Conservation (phyloP, 2,113 vertebrate species). For the Lipophrys pholis region DNA sequence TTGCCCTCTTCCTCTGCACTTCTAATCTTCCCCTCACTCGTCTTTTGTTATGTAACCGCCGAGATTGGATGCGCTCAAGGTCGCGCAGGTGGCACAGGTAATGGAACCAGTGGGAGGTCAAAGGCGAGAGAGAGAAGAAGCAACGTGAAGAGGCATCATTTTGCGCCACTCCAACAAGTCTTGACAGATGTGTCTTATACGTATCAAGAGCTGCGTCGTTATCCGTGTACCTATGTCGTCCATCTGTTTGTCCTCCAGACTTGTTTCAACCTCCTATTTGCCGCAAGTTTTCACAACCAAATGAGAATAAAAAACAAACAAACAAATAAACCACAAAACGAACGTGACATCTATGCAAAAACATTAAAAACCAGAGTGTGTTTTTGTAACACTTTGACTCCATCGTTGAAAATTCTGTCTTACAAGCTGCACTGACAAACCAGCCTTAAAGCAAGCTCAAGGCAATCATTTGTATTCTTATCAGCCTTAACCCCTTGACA, state of each 20-base stretch:
- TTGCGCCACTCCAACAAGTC: constrained; percentile 45
- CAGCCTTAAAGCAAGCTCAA: constrained; percentile 62
- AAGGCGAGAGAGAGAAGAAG: constrained; percentile 47
- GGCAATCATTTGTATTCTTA: constrained; percentile 73
- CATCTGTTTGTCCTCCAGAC: no score
- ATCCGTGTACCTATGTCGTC: neutral
- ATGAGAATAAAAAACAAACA: no score
- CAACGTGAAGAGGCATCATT: constrained; percentile 47
- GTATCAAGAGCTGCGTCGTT: constrained; percentile 21
- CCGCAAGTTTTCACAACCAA: no score
- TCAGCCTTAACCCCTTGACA: constrained; percentile 70
- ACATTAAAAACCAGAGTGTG: neutral
- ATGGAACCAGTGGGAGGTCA: constrained; percentile 69
- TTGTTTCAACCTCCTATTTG: no score
- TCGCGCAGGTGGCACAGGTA: constrained; percentile 56
- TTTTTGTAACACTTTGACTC: constrained; percentile 59
- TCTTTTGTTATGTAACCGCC: constrained; percentile 61
- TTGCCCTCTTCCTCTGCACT: constrained; percentile 24
- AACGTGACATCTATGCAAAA: no score
- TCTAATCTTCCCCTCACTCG: constrained; percentile 43
- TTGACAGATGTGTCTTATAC: constrained; percentile 22
- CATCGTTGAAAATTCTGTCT: constrained; percentile 38
- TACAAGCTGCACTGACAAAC: constrained; percentile 59
- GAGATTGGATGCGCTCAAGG: constrained; percentile 65
- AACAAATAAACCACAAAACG: no score